phyloP scores from a whole-genome alignment of 2,888 invertebrate species.

The Acleris holmiana region DNA sequence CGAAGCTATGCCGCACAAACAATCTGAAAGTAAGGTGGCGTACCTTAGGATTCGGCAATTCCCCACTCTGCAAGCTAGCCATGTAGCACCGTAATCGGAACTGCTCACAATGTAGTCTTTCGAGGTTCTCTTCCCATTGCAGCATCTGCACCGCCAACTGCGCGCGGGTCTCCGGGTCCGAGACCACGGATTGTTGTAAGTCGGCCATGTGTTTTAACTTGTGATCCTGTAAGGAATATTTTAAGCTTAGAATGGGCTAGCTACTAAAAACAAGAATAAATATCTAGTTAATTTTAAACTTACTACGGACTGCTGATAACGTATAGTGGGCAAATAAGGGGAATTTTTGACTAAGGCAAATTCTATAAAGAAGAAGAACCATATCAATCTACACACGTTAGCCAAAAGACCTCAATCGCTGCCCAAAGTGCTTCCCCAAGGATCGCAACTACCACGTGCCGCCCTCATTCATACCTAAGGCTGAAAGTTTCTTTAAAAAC shows the following conservation, averaged over 20 bases:
- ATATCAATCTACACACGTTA: no score
- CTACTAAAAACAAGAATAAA: no score
- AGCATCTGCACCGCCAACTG: conserved; percentile 97
- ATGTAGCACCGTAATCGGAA: conserved; percentile 98
- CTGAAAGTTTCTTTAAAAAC: not conserved
- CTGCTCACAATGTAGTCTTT: conserved; percentile 97
- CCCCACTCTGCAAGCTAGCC: conserved; percentile 97
- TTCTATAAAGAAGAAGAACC: no score
- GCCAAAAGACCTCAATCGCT: no score
- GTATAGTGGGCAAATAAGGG: no score
- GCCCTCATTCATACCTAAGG: not conserved
- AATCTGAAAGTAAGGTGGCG: not conserved
- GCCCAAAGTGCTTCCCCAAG: no score
- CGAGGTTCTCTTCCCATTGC: conserved; percentile 98
- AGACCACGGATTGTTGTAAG: conserved; percentile 97
- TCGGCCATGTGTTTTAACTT: conserved; percentile 99
- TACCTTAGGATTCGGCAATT: conserved; percentile 99
- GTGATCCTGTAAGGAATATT: conserved; percentile 88
- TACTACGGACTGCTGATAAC: no score
- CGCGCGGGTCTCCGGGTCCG: conserved; percentile 95
- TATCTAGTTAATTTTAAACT: no score
- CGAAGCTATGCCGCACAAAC: no score
- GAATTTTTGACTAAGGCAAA: no score
- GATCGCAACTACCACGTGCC: no score
- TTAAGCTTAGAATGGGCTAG: no score